Evolutionary conservation across 2,888 invertebrate genomes (phyloP).

Genomic region (Morpho achilles): DNA sequence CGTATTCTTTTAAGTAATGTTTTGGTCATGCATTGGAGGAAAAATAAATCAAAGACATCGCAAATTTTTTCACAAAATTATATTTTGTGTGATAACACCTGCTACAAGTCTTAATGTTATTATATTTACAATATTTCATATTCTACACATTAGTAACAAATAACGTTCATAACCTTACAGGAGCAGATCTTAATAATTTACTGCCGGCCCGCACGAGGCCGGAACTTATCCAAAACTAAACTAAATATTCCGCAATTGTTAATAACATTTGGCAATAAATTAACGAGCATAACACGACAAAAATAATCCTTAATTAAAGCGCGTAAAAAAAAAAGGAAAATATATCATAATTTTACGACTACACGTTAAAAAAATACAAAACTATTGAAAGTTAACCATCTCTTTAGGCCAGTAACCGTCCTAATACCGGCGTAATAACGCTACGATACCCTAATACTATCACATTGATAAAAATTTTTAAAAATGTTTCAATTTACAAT

Average conservation of each 20-base stretch:
- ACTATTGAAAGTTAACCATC: slow-evolving; percentile 56
- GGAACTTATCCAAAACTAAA: slow-evolving; percentile 7
- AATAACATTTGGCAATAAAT: slow-evolving; percentile 79
- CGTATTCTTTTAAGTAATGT: too few relatives aligned
- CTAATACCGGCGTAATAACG: neutral
- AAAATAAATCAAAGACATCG: slow-evolving; percentile 40
- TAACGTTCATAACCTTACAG: slow-evolving; percentile 77
- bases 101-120: slow-evolving; percentile 76
- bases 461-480: slow-evolving; percentile 49
- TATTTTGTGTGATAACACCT: slow-evolving; percentile 81
- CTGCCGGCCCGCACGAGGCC: slow-evolving; percentile 19
- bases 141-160: slow-evolving; percentile 79
- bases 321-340: slow-evolving; percentile 46
- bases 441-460: slow-evolving; percentile 38
- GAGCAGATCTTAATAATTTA: slow-evolving; percentile 73
- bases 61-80: slow-evolving; percentile 76
- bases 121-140: slow-evolving; percentile 77
- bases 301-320: slow-evolving; percentile 61
- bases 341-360: slow-evolving; percentile 43
- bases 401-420: slow-evolving; percentile 39
- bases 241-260: slow-evolving; percentile 61
- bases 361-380: slow-evolving; percentile 57
- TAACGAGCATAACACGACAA: slow-evolving; percentile 72
- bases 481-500: slow-evolving; percentile 39
- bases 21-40: too few relatives aligned